Conservation (phyloP, 2,797 vertebrate species). For the Acropternis orthonyx region DNA sequence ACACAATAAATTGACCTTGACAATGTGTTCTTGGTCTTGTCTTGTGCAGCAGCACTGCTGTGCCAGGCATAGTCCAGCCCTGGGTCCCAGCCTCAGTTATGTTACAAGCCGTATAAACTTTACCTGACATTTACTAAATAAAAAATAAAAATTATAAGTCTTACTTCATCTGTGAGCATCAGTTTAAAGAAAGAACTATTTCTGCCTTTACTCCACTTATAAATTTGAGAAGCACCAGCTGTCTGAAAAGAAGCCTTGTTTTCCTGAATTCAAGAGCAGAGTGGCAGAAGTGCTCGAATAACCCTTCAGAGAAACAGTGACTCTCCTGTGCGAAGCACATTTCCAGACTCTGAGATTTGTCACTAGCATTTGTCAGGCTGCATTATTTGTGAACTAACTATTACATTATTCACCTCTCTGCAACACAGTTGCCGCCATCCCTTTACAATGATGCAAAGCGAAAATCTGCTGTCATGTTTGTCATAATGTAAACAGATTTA, state of each 20-base stretch:
- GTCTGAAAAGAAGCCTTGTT: not conserved
- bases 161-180: not conserved
- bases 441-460: slow-evolving; percentile 26
- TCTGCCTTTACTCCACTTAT: not conserved
- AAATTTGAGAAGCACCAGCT: not conserved
- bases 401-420: slow-evolving; percentile 25
- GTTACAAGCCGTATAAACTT: not conserved
- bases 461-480: slow-evolving; percentile 32
- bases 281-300: not conserved
- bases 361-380: not conserved
- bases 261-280: not conserved
- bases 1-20: not conserved
- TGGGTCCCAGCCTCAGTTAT: not conserved
- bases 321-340: not conserved
- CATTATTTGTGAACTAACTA: slow-evolving; percentile 29
- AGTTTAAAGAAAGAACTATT: not conserved
- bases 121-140: not conserved
- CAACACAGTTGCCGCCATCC: not conserved
- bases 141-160: not conserved
- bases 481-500: slow-evolving; percentile 27
- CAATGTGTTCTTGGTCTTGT: not conserved
- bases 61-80: not conserved
- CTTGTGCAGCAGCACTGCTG: not conserved
- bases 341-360: not conserved
- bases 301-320: not conserved